Evolutionary conservation across 2,113 vertebrate species (phyloP), one percentile per base, ranked within the genome.

Genomic region (Melanerpes aurifrons): DNA sequence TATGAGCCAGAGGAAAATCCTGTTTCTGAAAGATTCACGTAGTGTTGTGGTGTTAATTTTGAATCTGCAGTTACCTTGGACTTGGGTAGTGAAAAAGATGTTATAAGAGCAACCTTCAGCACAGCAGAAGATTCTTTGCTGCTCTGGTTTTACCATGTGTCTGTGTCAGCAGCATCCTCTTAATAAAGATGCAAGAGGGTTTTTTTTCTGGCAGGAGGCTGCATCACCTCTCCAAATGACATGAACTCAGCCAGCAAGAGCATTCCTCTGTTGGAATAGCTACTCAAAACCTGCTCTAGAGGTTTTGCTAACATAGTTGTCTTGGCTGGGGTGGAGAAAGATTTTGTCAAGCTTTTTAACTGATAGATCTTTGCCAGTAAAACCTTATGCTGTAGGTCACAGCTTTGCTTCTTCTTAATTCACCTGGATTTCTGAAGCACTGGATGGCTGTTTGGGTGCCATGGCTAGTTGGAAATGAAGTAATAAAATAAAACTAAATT

Each of bases 21-120:
- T 12, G 54, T 31, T 24, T 53, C 50, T 76, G 40, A 32, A 63
- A 75, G 73, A 61, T 24, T 15, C n/a, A 21, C 13, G 3, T 1
- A 43, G 56, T 32, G 22, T 53, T 53, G 50, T 53, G 11, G 21
- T 53, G 50, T 24, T 53, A 53, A 31, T 62, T 72, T 69, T 82
- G 10, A 20, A 25, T 21, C 40, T 28, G 21, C 10, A 20, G 22
- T 22, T 70, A 73, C 70, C 25, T 21, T 59, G 35, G 32, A 50
- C 17, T 57, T 22, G 8, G 21, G 29, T 40, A 24, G 59, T 11
- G 13, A 72, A 77, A 74, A 77, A 74, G 37, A 76, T 1, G 25
- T 10, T 69, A 12, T 0, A 3, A 84, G 31, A 0, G 0, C 9
- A 75, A 83, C 26, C 35, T 71, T 18, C 17, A 1, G 61, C 40